Evolutionary conservation across 2,888 invertebrate species (phyloP).

Genomic region (Ochropacha duplaris): DNA sequence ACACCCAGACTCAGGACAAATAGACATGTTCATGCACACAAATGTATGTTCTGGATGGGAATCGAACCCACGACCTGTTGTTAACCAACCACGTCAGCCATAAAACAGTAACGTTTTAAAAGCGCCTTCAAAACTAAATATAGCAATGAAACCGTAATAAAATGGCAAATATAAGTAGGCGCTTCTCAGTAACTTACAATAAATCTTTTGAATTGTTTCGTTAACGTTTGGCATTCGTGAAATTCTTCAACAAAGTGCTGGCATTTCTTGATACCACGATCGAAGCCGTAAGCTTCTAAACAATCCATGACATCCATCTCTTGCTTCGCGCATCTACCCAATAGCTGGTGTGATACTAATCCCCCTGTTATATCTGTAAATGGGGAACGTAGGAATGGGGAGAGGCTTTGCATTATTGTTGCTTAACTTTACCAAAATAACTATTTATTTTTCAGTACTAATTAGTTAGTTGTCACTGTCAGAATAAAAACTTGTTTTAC

Average conservation of each 20-base stretch:
- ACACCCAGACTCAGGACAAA: too few relatives aligned
- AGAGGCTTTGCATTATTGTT: slow-evolving; percentile 47
- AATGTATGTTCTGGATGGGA: too few relatives aligned
- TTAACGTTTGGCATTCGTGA: slow-evolving; percentile 83
- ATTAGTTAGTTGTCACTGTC: too few relatives aligned
- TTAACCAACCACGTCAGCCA: too few relatives aligned
- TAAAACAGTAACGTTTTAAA: too few relatives aligned
- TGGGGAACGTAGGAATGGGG: slow-evolving; percentile 85
- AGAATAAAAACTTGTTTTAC: too few relatives aligned
- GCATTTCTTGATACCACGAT: slow-evolving; percentile 84
- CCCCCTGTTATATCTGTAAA: slow-evolving; percentile 87
- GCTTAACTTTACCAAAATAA: slow-evolving; percentile 13
- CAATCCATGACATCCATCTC: slow-evolving; percentile 89
- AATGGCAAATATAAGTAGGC: background rate
- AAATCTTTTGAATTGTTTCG: slow-evolving; percentile 83
- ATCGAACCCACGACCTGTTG: too few relatives aligned
- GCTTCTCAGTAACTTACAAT: slow-evolving; percentile 58
- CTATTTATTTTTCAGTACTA: background rate
- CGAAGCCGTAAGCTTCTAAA: slow-evolving; percentile 88
- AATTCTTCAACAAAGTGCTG: slow-evolving; percentile 84
- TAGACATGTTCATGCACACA: too few relatives aligned
- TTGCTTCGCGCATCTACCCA: slow-evolving; percentile 84
- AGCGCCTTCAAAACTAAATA: background rate
- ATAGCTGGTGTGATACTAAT: slow-evolving; percentile 84
- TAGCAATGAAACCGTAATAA: background rate